Conservation (phyloP, 1,140 invertebrate genomes). For the Apis dorsata region DNA sequence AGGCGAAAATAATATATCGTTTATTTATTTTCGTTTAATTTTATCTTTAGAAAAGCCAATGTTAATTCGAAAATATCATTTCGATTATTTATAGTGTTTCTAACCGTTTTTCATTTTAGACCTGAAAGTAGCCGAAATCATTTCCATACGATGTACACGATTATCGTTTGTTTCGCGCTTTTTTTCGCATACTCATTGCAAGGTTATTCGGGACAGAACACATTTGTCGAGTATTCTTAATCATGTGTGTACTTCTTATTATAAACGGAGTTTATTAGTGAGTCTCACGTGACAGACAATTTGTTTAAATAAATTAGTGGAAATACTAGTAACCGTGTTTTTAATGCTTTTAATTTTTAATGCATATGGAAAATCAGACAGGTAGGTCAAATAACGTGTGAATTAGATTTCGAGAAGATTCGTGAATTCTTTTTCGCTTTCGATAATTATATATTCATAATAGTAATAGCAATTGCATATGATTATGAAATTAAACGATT, state of each 20-base stretch:
- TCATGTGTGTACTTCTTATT: not conserved
- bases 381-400: not conserved
- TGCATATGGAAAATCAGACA: not conserved
- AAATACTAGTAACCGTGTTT: not conserved
- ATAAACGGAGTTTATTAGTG: not conserved
- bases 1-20: conserved; percentile 5
- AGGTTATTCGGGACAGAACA: not conserved
- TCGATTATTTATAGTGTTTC: conserved; percentile 16
- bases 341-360: not conserved
- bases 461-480: not conserved
- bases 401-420: not conserved
- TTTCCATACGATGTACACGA: not conserved
- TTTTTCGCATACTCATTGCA: not conserved
- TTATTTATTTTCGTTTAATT: conserved; percentile 17
- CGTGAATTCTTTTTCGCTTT: not conserved
- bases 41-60: conserved; percentile 23
- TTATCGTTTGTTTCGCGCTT: conserved; percentile 16
- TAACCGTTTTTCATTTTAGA: not conserved
- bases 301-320: conserved; percentile 7
- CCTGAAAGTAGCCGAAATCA: not conserved
- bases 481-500: not conserved
- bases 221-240: not conserved
- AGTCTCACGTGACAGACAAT: conserved; percentile 5
- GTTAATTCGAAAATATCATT: conserved; percentile 27
- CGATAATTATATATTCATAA: not conserved